phyloP scores from a whole-genome alignment of 2,888 invertebrate genomes.

The Baccha elongata region DNA sequence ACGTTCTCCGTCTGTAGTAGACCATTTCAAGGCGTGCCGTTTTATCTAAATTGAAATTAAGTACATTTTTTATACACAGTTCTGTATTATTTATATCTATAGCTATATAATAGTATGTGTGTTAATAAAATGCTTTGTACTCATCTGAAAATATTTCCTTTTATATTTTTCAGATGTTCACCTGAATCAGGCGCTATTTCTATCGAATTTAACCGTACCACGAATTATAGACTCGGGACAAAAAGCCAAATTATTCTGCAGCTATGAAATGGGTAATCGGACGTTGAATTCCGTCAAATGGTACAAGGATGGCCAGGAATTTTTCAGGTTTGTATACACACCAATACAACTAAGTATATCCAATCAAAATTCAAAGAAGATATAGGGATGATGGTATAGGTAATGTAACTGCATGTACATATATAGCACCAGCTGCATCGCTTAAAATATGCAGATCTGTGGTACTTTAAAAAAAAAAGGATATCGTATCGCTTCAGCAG shows the following conservation, averaged over 20 bases:
- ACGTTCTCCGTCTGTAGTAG: no score
- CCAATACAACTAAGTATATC: neutral
- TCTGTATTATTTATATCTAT: neutral
- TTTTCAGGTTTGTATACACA: conserved; percentile 80
- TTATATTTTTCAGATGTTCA: conserved; percentile 76
- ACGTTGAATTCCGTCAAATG: conserved; percentile 82
- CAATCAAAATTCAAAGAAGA: neutral
- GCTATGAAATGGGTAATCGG: conserved; percentile 82
- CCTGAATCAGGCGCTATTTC: conserved; percentile 79
- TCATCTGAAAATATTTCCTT: conserved; percentile 38
- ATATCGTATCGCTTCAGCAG: conserved; percentile 48
- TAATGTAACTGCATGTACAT: no score
- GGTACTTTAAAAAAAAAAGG: conserved; percentile 41
- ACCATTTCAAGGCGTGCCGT: no score
- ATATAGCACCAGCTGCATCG: conserved; percentile 21
- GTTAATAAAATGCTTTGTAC: conserved; percentile 26
- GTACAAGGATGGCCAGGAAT: conserved; percentile 82
- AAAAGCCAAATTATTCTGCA: conserved; percentile 81
- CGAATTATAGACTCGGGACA: conserved; percentile 82
- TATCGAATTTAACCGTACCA: conserved; percentile 82
- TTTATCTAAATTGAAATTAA: no score
- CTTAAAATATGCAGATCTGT: conserved; percentile 67
- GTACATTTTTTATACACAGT: neutral
- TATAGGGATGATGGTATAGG: conserved; percentile 5
- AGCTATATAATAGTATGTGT: neutral